Evolutionary conservation across 2,888 invertebrate genomes (phyloP), one percentile per base, ranked within the genome.

Genomic region (Eristalis pertinax): DNA sequence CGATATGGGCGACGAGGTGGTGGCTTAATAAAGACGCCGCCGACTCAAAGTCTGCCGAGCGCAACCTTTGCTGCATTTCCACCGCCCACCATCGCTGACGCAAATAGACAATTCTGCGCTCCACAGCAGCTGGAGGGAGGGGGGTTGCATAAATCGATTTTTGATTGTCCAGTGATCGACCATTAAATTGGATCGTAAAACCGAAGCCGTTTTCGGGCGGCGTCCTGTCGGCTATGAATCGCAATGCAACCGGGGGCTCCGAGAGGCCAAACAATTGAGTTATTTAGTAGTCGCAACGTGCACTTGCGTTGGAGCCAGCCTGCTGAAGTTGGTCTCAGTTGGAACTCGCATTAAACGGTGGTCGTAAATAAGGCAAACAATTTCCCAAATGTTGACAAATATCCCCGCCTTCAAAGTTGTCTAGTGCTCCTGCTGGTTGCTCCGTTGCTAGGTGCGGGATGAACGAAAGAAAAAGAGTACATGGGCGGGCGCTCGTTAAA

Each of bases 131-230:
- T n/a, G n/a, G n/a, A n/a, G n/a, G n/a, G 19, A 8, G n/a, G 22
- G 74, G 78, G 60, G 75, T n/a, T n/a, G 70, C 43, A 75, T 79
- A 75, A 86, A 86, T 78, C 83, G 86, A 86, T 78, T 79, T 79
- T 86, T 78, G 83, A 86, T 79, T 83, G 83, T 50, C 68, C 67
- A 60, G 35, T 63, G 86, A 82, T 82, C 86, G 74, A 72, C 78
- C 75, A 86, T 86, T 75, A 83, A 86, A 86, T 83, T 83, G 69
- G 83, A 82, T 76, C 83, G 67, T 83, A 86, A 32, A 86, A 86
- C 65, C 72, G 56, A 78, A 83, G 38, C 67, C 56, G 58, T 73
- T 80, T 74, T 78, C 41, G 19, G 68, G 63, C 58, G 77, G 83
- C 73, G 83, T 83, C 67, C n/a, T 50, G 43, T 32, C 22, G 43